Evolutionary conservation across 2,888 invertebrate genomes (phyloP).

Genomic region (Drosophila paracracens): DNA sequence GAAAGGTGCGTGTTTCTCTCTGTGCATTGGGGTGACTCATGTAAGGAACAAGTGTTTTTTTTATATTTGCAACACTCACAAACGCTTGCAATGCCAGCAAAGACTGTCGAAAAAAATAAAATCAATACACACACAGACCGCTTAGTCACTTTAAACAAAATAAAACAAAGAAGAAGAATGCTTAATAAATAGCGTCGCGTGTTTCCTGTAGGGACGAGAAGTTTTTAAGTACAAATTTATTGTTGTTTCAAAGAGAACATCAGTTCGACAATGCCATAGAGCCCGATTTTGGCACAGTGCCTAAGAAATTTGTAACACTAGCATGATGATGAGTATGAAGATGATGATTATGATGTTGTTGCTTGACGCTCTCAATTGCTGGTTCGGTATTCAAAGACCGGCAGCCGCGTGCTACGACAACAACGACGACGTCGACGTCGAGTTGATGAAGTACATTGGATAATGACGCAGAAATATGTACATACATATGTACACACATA

Average conservation of each 20-base stretch:
- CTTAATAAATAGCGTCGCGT: constrained; percentile 21
- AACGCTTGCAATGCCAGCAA: constrained; percentile 14
- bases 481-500: constrained; percentile 1
- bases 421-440: constrained; percentile 38
- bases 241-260: constrained; percentile 8
- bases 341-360: constrained; percentile 35
- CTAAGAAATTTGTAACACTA: constrained; percentile 50
- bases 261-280: constrained; percentile 20
- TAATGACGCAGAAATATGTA: constrained; percentile 68
- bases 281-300: constrained; percentile 62
- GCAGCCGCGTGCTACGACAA: constrained; percentile 41
- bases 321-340: constrained; percentile 25
- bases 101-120: constrained; percentile 29
- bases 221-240: constrained; percentile 9
- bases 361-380: constrained; percentile 22
- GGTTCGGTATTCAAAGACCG: constrained; percentile 65
- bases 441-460: constrained; percentile 76
- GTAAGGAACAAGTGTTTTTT: constrained; percentile 46
- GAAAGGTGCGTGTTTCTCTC: constrained; percentile 54
- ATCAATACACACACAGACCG: constrained; percentile 63
- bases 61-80: constrained; percentile 9
- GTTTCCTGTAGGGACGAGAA: constrained; percentile 13
- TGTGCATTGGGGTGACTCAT: constrained; percentile 72
- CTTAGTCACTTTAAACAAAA: constrained; percentile 51
- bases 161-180: neutral